phyloP scores from a whole-genome alignment of 2,113 vertebrate genomes.

The Pleuronectes platessa region DNA sequence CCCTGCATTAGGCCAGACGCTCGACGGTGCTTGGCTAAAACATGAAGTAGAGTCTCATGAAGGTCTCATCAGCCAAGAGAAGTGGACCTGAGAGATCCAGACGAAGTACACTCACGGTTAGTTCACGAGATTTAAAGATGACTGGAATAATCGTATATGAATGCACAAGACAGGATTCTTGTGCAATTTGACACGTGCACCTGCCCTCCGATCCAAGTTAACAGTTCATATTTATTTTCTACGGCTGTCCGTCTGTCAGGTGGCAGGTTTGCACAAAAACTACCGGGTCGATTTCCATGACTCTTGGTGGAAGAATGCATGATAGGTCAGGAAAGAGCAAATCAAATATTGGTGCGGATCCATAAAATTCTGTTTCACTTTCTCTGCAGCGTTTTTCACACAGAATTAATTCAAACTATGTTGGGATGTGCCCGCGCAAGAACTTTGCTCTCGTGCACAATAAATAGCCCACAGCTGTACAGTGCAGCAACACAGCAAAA shows the following conservation, averaged over 20 bases:
- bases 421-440: too few relatives aligned
- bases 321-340: background rate
- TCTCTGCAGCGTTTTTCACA: background rate
- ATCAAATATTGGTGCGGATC: too few relatives aligned
- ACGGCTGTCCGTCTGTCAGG: too few relatives aligned
- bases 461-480: too few relatives aligned
- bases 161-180: slow-evolving; percentile 13
- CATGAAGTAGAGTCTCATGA: slow-evolving; percentile 61
- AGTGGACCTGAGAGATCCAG: slow-evolving; percentile 61
- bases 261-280: too few relatives aligned
- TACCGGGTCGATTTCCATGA: too few relatives aligned
- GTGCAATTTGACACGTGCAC: background rate
- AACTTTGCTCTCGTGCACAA: too few relatives aligned
- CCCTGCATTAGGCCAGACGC: slow-evolving; percentile 47
- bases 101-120: slow-evolving; percentile 39
- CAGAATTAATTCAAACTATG: background rate
- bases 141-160: slow-evolving; percentile 33
- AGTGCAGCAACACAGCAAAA: too few relatives aligned
- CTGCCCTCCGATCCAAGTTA: background rate
- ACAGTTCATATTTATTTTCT: background rate
- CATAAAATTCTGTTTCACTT: too few relatives aligned
- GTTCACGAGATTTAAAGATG: slow-evolving; percentile 59
- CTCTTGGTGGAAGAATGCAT: background rate
- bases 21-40: slow-evolving; percentile 53
- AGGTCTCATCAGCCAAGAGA: slow-evolving; percentile 65